Base-by-base conservation (phyloP, 2,888 invertebrate species). In the Aricia artaxerxes region DNA sequence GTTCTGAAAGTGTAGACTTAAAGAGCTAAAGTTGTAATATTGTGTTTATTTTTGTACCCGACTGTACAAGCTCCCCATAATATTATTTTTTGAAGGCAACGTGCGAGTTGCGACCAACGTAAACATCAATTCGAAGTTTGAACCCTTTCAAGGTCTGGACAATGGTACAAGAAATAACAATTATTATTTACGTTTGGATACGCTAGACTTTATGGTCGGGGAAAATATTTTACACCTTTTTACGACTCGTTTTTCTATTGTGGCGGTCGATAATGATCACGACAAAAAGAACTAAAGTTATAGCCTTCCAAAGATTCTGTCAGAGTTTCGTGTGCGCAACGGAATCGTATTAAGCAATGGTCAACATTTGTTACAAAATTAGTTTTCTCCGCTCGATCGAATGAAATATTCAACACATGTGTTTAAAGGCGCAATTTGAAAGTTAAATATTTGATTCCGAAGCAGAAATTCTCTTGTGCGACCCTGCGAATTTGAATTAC, bases 201-300 rank as follows among this genome's bases (percentile, higher is more conserved):
- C 76, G 76, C 53, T 57, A 76, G 31, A 57, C 53, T 76, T 76
- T 76, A 53, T 76, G 76, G 57, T 57, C 53, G 16, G 35, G 76
- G 57, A 76, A 76, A 76, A 76, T 76, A 76, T 76, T 76, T 76
- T 76, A 76, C 76, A 76, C 76, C 76, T 76, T 76, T 76, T 76
- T 76, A 76, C 53, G 76, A 35, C 49, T 76, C 76, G 69, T 69
- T 69, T 69, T 69, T 76, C 75, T 76, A 35, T 76, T 76, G 53
- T 76, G 76, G 35, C 13, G 31, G 49, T 49, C 13, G 24, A 35
- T 57, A 53, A 76, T 53, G 16, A 57, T 53, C 49, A 76, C 53
- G 49, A 76, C 76, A 57, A 76, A 75, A 57, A 53, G 76, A 31
- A 76, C 49, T 53, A 57, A 75, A 57, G 76, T 76, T 76, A 75